Base-by-base conservation (phyloP, 2,797 vertebrate genomes). In the Malacoctenus gilli region DNA sequence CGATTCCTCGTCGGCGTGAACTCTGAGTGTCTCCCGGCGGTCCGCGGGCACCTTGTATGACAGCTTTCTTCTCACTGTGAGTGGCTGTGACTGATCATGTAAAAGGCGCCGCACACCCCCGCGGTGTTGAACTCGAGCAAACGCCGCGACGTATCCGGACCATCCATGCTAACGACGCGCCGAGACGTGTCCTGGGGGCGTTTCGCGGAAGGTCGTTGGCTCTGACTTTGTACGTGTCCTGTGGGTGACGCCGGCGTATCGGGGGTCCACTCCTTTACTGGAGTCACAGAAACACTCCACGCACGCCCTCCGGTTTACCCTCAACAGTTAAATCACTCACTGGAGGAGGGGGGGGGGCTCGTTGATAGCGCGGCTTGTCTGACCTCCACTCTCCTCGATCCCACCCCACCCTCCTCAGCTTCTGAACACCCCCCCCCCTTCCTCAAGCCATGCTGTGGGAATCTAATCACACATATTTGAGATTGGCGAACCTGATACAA, bases 381-480 rank as follows among this genome's bases (percentile, higher is more conserved):
- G 61, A 75, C 73, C 75, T 68, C 59, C 25, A 23, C 51, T 43
- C 35, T 23, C 43, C 5, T 14, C 25, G 9, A 13, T 32, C 31
- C 31, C 18, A 36, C 54, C 49, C 42, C 42, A 51, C 37, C 53
- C 46, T 32, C 15, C 9, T 18, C 39, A 32, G 81, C 85, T 77
- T 78, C 62, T 77, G 71, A 83, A 83, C 81, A 77, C 48, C 57
- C 50, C 11, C 16, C 32, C 30, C 25, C 36, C 32, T 14, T 35
- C 61, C 46, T 37, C 23, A 55, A 55, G 77, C 72, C 51, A 67
- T 18, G 35, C 75, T 66, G 28, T 65, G n/a, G 54, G 73, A 84
- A 85, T 86, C 72, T 81, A 84, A 84, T 89, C 84, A 75, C 73
- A 62, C 21, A 40, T 68, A 76, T 83, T 79, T 73, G 23, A 81